Conservation (phyloP, 1,140 invertebrate species). For the Drosophila nannoptera region DNA sequence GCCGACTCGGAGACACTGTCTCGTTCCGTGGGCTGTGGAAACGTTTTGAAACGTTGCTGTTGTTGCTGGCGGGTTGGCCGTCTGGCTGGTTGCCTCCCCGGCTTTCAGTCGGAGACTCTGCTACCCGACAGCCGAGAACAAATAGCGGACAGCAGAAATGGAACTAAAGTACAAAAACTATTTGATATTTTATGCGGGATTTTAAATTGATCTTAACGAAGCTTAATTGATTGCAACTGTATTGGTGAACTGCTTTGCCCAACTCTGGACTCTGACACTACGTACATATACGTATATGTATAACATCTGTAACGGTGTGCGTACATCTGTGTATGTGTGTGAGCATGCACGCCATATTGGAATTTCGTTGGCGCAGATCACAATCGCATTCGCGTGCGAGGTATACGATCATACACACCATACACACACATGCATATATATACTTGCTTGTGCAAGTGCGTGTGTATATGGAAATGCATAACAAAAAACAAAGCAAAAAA, state of each 20-base stretch:
- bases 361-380: conserved; percentile 68
- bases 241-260: conserved; percentile 52
- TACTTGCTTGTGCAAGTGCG: neutral
- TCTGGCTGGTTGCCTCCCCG: conserved; percentile 12
- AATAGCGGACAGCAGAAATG: conserved; percentile 56
- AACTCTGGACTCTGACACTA: conserved; percentile 65
- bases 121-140: conserved; percentile 30
- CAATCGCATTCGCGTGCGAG: conserved; percentile 43
- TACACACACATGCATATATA: neutral
- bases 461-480: conserved; percentile 31
- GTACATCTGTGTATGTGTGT: neutral
- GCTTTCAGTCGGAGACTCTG: neutral
- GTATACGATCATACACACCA: conserved; percentile 2
- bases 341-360: conserved; percentile 63
- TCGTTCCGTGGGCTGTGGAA: conserved; percentile 48
- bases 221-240: conserved; percentile 76
- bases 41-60: conserved; percentile 52
- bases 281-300: conserved; percentile 6
- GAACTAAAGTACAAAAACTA: conserved; percentile 77
- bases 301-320: no score
- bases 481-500: conserved; percentile 36
- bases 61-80: conserved; percentile 14
- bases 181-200: conserved; percentile 79
- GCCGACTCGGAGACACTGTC: conserved; percentile 59
- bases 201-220: conserved; percentile 80